Conservation (phyloP, 2,888 invertebrate species). For the Troides oblongomaculatus region DNA sequence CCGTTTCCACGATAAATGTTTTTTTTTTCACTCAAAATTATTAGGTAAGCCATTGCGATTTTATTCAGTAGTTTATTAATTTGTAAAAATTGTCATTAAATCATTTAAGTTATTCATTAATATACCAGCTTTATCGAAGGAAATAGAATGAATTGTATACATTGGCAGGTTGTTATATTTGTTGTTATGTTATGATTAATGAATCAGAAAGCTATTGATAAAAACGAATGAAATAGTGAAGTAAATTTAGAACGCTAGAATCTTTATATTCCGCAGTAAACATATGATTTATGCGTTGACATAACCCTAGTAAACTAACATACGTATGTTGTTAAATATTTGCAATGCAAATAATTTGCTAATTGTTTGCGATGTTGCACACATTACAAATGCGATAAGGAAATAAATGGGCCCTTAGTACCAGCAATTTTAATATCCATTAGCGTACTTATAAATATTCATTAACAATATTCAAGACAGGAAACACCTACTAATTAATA, state of each 20-base stretch:
- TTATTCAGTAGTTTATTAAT: background rate
- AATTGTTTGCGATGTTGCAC: conserved; percentile 13
- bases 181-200: background rate
- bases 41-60: background rate
- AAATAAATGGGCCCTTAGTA: conserved; percentile 9
- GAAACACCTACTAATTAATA: background rate
- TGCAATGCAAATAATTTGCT: conserved; percentile 27
- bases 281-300: background rate
- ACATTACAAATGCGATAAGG: conserved; percentile 7
- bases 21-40: background rate
- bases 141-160: too few species aligned
- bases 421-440: conserved; percentile 15
- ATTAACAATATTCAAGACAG: background rate
- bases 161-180: background rate
- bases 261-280: background rate
- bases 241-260: background rate
- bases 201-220: background rate
- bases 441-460: conserved; percentile 12
- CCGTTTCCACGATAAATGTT: background rate
- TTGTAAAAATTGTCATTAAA: too few species aligned
- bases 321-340: conserved; percentile 5
- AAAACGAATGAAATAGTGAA: background rate
- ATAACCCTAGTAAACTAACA: background rate
- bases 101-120: too few species aligned
- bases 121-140: too few species aligned